These are phyloP conservation scores for Protonemura montana DNA, from an alignment of 2,888 invertebrate species.

Conservation along the genomic window DNA sequence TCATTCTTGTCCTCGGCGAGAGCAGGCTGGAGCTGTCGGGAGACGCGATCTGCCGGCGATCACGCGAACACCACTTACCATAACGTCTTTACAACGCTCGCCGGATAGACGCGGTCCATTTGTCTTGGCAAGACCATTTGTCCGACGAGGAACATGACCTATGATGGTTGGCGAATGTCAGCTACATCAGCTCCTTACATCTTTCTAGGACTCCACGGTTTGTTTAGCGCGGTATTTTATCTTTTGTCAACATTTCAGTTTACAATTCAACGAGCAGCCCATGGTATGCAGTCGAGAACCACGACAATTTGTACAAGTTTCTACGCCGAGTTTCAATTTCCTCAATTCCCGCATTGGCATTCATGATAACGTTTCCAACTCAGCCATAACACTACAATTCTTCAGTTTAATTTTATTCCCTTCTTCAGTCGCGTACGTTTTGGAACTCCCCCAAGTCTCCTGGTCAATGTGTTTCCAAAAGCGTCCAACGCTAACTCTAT, in stretches of 20 bases:
- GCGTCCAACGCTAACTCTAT: not conserved
- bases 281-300: no score
- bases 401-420: not conserved
- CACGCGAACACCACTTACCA: not conserved
- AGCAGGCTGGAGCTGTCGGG: not conserved
- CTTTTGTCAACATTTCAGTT: no score
- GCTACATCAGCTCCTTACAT: not conserved
- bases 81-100: not conserved
- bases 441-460: not conserved
- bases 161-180: not conserved
- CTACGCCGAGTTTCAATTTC: no score
- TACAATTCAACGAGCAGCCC: no score
- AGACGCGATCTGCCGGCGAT: not conserved
- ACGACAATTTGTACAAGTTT: no score
- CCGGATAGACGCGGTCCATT: not conserved
- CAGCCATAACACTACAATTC: not conserved
- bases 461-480: not conserved
- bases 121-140: not conserved
- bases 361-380: no score
- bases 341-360: no score
- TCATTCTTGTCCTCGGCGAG: slow-evolving; percentile 10
- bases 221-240: not conserved
- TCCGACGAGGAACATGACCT: not conserved
- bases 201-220: not conserved
- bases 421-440: not conserved